A percentile compares a stretch with the other conserved stretches of the same genome.
Evolutionary conservation across 1,140 invertebrate genomes (phyloP).

Genomic region (Paramacrobiotus metropolitanus): DNA sequence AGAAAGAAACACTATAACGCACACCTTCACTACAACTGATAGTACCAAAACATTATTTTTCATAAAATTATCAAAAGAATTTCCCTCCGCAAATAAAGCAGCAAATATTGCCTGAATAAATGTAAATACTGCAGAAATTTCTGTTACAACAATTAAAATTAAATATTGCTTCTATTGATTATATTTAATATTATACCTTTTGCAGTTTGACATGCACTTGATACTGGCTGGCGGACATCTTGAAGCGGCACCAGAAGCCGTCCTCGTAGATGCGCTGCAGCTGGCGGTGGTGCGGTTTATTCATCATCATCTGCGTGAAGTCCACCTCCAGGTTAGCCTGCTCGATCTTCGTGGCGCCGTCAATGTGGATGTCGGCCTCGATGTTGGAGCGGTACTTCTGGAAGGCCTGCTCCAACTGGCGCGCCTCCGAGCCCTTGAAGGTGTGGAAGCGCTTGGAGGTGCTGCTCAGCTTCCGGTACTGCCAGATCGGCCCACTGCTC

Average conservation of each 20-base stretch:
- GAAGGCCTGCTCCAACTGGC: background rate
- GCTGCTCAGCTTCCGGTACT: background rate
- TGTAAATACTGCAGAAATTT: too few species aligned
- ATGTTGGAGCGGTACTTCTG: background rate
- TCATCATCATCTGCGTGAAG: conserved; percentile 60
- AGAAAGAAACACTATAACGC: too few species aligned
- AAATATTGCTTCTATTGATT: too few species aligned
- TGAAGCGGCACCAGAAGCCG: background rate
- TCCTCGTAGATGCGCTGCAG: conserved; percentile 37
- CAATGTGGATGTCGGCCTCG: background rate
- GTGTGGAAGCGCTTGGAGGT: background rate
- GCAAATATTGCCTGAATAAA: too few species aligned
- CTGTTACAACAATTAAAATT: too few species aligned
- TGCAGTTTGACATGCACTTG: conserved; percentile 1
- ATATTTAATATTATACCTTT: too few species aligned
- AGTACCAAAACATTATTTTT: too few species aligned
- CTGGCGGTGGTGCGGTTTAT: conserved; percentile 57
- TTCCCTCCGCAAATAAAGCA: too few species aligned
- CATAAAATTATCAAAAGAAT: too few species aligned
- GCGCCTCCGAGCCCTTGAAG: background rate
- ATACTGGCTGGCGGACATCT: conserved; percentile 1
- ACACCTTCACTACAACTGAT: too few species aligned
- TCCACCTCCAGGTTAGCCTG: conserved; percentile 32
- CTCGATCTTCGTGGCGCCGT: background rate
- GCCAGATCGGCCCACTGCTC: background rate